Base-by-base conservation (phyloP, 2,797 vertebrate genomes). In the Eptatretus atami region DNA sequence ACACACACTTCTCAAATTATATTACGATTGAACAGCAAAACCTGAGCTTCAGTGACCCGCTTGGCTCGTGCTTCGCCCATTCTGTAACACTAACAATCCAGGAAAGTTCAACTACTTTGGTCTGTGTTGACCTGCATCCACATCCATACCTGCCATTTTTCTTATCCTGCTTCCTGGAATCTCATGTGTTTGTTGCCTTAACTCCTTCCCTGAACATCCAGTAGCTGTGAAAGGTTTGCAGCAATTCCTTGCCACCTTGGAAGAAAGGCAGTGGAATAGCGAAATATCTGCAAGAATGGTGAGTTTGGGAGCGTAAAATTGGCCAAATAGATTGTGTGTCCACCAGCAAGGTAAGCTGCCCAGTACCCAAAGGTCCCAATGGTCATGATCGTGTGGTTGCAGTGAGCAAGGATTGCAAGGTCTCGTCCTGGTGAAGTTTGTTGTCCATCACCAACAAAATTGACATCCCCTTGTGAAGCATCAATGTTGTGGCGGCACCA, bases 361-460 rank as follows among this genome's bases (percentile, higher is more conserved):
- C 75, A 77, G 64, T 71, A 67, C 10, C 75, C 74, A 3, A 77
- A 76, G 1, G 73, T 75, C 1, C 74, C 75, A 8, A 75, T 67
- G 6, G 74, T 76, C 67, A 75, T 73, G 57, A 75, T 6, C 5
- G 70, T 76, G 64, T 76, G 75, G 66, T 75, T 75, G 24, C 75
- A 76, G 54, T 73, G 70, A 0, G 11, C 65, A 44, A 77, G 68
- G 54, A 75, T 65, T 1, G 74, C 72, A 4, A 75, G 72, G 54
- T 76, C 75, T 54, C 63, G 69, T 25, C 63, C 69, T 11, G 73
- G 73, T 0, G 71, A 71, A 6, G 64, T 64, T 15, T 73, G 68
- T 0, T 44, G 1, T n/a, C 73, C 74, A 6, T 68, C 14, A 6
- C 73, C 75, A 0, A 70, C 68, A 9, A 76, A 75, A 6, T 67